Evolutionary conservation across 1,140 invertebrate species (phyloP).

Genomic region (Bombyx mandarina): DNA sequence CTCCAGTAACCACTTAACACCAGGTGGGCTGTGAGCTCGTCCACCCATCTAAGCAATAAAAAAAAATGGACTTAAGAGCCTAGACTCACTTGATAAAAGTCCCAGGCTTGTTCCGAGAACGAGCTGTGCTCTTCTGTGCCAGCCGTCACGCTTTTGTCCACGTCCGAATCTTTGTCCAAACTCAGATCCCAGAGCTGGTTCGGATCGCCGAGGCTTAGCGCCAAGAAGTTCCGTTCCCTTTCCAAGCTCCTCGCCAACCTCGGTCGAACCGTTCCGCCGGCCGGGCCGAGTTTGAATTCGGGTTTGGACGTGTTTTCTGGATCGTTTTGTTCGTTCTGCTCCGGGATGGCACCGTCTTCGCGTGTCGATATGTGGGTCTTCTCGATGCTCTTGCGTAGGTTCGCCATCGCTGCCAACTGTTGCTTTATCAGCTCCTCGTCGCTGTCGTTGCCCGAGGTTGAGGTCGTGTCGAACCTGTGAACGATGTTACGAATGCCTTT

Average conservation of each 20-base stretch:
- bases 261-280: conserved; percentile 55
- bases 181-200: conserved; percentile 53
- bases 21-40: no score
- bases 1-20: no score
- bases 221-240: conserved; percentile 52
- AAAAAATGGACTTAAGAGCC: background rate
- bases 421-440: conserved; percentile 60
- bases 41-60: background rate
- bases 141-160: conserved; percentile 64
- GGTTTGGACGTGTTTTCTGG: conserved; percentile 42
- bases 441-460: conserved; percentile 67
- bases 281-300: conserved; percentile 75
- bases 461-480: conserved; percentile 62
- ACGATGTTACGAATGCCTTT: background rate
- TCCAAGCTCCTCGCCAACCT: conserved; percentile 53
- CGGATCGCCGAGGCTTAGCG: conserved; percentile 50
- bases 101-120: conserved; percentile 90
- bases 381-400: conserved; percentile 61
- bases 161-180: conserved; percentile 60
- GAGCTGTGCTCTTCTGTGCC: conserved; percentile 81
- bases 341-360: conserved; percentile 60
- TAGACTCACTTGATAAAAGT: conserved; percentile 79
- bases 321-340: conserved; percentile 45
- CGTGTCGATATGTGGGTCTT: conserved; percentile 61
- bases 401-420: conserved; percentile 43